A percentile compares a stretch with the other conserved stretches of the same genome.
Conservation (phyloP, 2,888 invertebrate species). For the Eulithis prunata region DNA sequence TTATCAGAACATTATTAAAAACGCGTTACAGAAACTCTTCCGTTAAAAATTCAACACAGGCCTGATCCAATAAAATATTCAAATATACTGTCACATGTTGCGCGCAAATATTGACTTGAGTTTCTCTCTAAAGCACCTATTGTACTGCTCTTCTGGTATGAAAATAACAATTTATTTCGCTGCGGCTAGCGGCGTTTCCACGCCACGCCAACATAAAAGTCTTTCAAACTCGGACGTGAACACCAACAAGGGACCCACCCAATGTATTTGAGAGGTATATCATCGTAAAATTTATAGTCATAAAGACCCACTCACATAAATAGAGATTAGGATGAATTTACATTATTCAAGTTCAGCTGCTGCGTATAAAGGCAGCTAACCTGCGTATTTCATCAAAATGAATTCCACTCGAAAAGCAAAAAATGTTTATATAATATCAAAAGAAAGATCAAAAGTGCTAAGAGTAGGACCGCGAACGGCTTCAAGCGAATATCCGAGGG, state of each 20-base stretch:
- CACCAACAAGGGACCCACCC: conserved; percentile 23
- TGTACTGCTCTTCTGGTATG: conserved; percentile 25
- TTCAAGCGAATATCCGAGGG: conserved; percentile 45
- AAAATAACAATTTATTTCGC: conserved; percentile 35
- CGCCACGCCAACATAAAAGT: conserved; percentile 29
- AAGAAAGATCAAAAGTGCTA: conserved; percentile 75
- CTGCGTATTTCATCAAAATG: conserved; percentile 68
- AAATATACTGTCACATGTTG: conserved; percentile 27
- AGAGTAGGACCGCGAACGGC: conserved; percentile 53
- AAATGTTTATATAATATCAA: conserved; percentile 75
- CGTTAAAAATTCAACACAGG: conserved; percentile 4
- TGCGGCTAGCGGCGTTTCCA: conserved; percentile 26
- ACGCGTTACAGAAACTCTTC: not conserved
- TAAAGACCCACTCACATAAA: conserved; percentile 51
- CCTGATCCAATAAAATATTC: conserved; percentile 19
- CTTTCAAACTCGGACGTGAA: conserved; percentile 24
- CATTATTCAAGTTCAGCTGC: conserved; percentile 58
- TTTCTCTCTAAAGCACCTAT: conserved; percentile 31
- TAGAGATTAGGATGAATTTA: conserved; percentile 55
- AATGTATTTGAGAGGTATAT: conserved; percentile 23
- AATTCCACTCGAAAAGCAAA: conserved; percentile 65
- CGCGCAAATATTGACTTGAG: conserved; percentile 30
- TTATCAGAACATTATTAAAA: not conserved
- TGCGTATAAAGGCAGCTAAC: conserved; percentile 29
- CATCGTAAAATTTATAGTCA: conserved; percentile 44